These are phyloP conservation scores for Drosophila anomalipes DNA, from an alignment of 2,888 invertebrate species.

Conservation along the genomic window DNA sequence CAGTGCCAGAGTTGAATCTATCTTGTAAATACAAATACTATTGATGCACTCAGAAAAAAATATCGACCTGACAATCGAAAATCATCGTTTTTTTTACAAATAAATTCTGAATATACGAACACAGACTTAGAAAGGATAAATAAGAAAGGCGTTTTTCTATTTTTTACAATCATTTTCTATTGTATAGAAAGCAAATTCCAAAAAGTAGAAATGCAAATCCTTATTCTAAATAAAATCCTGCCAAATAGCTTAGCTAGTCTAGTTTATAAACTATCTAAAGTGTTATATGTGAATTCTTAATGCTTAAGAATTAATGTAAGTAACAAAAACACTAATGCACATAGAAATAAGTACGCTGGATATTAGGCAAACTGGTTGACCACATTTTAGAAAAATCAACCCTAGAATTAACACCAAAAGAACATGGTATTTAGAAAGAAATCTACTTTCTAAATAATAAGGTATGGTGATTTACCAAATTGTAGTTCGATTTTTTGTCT, in stretches of 20 bases:
- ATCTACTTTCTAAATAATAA: not conserved
- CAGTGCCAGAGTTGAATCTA: too few relatives aligned
- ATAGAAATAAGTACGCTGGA: not conserved
- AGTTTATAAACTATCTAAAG: not conserved
- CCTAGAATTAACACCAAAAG: not conserved
- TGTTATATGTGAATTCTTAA: not conserved
- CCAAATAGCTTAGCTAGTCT: not conserved
- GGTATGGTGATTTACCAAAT: not conserved
- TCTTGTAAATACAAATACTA: too few relatives aligned
- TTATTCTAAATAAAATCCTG: not conserved
- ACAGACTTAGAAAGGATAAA: not conserved
- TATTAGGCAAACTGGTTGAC: not conserved
- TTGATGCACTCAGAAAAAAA: too few relatives aligned
- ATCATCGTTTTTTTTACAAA: not conserved
- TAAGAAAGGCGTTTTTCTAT: fast-evolving
- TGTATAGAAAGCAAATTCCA: not conserved
- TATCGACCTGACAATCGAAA: too few relatives aligned
- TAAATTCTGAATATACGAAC: not conserved
- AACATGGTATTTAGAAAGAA: not conserved
- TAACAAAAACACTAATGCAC: not conserved
- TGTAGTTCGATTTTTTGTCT: not conserved
- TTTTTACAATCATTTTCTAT: not conserved
- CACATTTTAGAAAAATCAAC: not conserved
- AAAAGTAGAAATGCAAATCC: not conserved
- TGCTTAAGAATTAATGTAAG: not conserved